Evolutionary conservation across 2,888 invertebrate species (phyloP).

Genomic region (Heliconius ethilla): DNA sequence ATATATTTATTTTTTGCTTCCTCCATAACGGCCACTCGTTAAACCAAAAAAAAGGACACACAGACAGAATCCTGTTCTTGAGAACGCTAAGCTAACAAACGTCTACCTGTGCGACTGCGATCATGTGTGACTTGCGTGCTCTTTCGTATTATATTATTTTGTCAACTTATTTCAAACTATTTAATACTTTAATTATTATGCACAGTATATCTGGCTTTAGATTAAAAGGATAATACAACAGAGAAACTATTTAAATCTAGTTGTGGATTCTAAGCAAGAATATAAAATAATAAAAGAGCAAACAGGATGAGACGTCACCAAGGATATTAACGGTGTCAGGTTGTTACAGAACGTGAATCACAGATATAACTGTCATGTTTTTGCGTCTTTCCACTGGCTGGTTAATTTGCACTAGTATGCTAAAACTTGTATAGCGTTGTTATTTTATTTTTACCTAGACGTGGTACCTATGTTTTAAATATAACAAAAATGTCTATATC

Average conservation of each 20-base stretch:
- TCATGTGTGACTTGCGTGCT: constrained; percentile 69
- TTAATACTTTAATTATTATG: constrained; percentile 1
- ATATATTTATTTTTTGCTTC: constrained; percentile 62
- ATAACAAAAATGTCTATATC: background rate
- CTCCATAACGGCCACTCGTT: constrained; percentile 73
- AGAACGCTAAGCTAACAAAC: constrained; percentile 60
- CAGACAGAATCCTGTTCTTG: constrained; percentile 74
- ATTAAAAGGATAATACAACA: background rate
- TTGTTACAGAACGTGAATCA: constrained; percentile 71
- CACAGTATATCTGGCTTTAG: no score
- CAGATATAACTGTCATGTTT: constrained; percentile 75
- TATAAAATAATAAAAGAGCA: constrained; percentile 28
- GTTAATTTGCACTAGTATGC: constrained; percentile 68
- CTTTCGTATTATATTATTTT: constrained; percentile 47
- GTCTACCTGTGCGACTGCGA: constrained; percentile 66
- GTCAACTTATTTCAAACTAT: constrained; percentile 37
- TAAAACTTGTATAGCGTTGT: constrained; percentile 52
- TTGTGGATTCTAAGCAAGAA: constrained; percentile 6
- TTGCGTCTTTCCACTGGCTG: constrained; percentile 64
- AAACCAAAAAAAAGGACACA: constrained; percentile 64
- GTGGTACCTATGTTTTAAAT: background rate
- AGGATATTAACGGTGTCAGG: constrained; percentile 70
- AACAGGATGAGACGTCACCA: constrained; percentile 49
- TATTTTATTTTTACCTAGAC: constrained; percentile 1
- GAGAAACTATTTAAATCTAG: background rate